These are phyloP conservation scores for Clostera curtula DNA, from an alignment of 2,888 invertebrate genomes.

Conservation along the genomic window DNA sequence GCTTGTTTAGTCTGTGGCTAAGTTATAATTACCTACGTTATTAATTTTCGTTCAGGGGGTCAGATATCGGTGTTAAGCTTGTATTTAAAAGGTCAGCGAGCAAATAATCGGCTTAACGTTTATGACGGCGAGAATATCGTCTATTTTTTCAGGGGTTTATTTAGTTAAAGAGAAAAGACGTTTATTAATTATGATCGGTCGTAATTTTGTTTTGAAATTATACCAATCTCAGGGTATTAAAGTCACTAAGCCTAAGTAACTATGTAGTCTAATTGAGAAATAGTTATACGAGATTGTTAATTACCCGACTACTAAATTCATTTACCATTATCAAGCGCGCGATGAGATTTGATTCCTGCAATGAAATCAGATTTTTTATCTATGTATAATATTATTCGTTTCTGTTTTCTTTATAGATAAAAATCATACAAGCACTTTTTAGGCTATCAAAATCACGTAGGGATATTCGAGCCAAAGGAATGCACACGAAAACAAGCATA, in stretches of 20 bases:
- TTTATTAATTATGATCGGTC: slow-evolving; percentile 12
- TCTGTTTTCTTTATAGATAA: too few species aligned
- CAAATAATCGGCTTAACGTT: slow-evolving; percentile 41
- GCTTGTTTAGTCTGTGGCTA: slow-evolving; percentile 18
- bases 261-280: too few species aligned
- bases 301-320: neutral
- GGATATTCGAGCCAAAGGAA: too few species aligned
- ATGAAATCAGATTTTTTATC: too few species aligned
- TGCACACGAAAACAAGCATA: too few species aligned
- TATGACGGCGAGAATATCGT: slow-evolving; percentile 20
- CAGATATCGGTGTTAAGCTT: slow-evolving; percentile 35
- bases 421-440: too few species aligned
- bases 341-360: too few species aligned
- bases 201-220: slow-evolving; percentile 8
- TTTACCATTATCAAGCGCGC: slow-evolving; percentile 1
- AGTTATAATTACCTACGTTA: slow-evolving; percentile 33
- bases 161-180: slow-evolving; percentile 16
- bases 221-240: too few species aligned
- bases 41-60: slow-evolving; percentile 34
- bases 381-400: too few species aligned
- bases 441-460: too few species aligned
- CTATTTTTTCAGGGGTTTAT: slow-evolving; percentile 19
- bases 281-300: too few species aligned
- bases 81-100: slow-evolving; percentile 39
- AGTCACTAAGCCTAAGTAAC: too few species aligned